A percentile compares a stretch with the other conserved stretches of the same genome.
These are phyloP conservation scores for Zygothrica quintamaculata DNA, from an alignment of 2,888 invertebrate genomes.

Conservation along the genomic window DNA sequence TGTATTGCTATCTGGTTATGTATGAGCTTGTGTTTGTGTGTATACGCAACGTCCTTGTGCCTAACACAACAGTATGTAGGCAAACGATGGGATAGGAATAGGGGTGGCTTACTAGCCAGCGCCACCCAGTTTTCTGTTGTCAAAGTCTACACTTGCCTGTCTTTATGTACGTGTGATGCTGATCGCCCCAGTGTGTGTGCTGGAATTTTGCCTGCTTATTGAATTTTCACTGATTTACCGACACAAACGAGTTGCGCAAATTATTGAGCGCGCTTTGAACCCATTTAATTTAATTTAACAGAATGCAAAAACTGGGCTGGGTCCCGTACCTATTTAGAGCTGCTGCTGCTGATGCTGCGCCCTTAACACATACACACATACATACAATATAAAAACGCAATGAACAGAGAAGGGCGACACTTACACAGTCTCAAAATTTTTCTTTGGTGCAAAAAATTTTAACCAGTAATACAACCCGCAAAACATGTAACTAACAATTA, in stretches of 20 bases:
- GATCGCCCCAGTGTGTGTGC: conserved; percentile 27
- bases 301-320: conserved; percentile 20
- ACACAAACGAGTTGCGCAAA: conserved; percentile 58
- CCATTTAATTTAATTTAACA: conserved; percentile 53
- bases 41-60: conserved; percentile 74
- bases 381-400: conserved; percentile 18
- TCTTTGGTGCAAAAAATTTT: conserved; percentile 51
- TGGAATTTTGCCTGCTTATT: conserved; percentile 76
- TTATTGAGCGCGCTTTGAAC: conserved; percentile 42
- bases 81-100: too few relatives aligned
- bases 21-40: conserved; percentile 35
- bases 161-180: conserved; percentile 44
- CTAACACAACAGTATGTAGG: conserved; percentile 65
- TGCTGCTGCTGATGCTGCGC: conserved; percentile 61
- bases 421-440: conserved; percentile 46
- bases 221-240: conserved; percentile 63
- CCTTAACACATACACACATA: conserved; percentile 61
- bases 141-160: conserved; percentile 77
- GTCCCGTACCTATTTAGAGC: conserved; percentile 22
- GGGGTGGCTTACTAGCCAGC: conserved; percentile 20
- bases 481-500: conserved; percentile 44
- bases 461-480: conserved; percentile 21
- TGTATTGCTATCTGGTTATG: conserved; percentile 47
- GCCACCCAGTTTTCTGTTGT: conserved; percentile 70
- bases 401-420: conserved; percentile 35